phyloP scores from a whole-genome alignment of 2,113 vertebrate genomes.

The Tichodroma muraria region DNA sequence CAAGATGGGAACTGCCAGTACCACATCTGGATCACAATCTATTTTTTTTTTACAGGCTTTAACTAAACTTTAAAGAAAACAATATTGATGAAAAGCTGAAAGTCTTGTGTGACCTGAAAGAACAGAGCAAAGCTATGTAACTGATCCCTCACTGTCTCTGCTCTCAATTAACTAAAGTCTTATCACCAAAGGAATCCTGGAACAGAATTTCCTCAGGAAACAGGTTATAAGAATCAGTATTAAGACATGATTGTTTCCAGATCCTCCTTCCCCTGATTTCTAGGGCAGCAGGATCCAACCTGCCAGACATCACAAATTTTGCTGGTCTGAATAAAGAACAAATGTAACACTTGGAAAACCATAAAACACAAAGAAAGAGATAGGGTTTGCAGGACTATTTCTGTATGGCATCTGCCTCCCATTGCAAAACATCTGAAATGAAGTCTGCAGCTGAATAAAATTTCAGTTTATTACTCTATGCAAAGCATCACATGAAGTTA shows the following conservation, averaged over 20 bases:
- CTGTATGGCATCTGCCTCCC: neutral
- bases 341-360: neutral
- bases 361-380: neutral
- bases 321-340: neutral
- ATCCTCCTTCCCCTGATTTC: neutral
- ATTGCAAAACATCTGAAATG: neutral
- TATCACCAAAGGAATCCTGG: neutral
- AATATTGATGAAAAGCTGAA: neutral
- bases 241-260: neutral
- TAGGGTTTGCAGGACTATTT: constrained; percentile 13
- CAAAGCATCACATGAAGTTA: neutral
- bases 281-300: neutral
- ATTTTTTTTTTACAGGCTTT: neutral
- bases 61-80: neutral
- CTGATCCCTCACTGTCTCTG: neutral
- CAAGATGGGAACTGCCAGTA: neutral
- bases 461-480: neutral
- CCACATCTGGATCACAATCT: neutral
- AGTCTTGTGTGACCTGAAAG: neutral
- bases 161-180: neutral
- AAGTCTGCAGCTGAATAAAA: constrained; percentile 20
- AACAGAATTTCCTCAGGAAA: neutral
- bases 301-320: neutral
- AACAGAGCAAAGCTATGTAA: neutral
- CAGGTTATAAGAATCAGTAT: neutral